Evolutionary conservation across 1,140 invertebrate species (phyloP).

Genomic region (Scaptomyza hsui): DNA sequence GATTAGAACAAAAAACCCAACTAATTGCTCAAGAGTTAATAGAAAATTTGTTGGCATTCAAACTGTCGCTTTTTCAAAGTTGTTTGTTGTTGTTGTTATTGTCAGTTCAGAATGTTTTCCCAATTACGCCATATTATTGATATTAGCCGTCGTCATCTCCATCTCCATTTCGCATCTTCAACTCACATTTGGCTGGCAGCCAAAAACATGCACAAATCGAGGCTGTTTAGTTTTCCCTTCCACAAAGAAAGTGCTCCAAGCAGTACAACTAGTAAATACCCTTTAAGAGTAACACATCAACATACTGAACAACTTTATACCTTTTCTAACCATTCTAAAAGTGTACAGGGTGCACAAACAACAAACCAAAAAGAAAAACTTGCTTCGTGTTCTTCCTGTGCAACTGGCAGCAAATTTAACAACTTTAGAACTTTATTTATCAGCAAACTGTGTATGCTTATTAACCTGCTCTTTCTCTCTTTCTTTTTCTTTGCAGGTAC

Average conservation of each 20-base stretch:
- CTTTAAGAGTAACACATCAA: too few relatives aligned
- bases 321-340: neutral
- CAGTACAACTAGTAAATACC: neutral
- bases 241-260: neutral
- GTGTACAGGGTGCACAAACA: neutral
- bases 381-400: conserved; percentile 38
- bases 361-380: conserved; percentile 21
- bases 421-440: conserved; percentile 62
- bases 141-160: conserved; percentile 45
- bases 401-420: conserved; percentile 32
- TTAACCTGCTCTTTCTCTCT: conserved; percentile 14
- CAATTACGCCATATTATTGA: conserved; percentile 69
- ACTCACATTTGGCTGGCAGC: conserved; percentile 59
- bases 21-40: conserved; percentile 40
- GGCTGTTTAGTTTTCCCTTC: neutral
- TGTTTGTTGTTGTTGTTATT: neutral
- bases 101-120: conserved; percentile 49
- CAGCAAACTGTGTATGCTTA: conserved; percentile 32
- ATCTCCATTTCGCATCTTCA: conserved; percentile 8
- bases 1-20: conserved; percentile 35
- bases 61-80: neutral
- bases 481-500: conserved; percentile 32
- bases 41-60: conserved; percentile 1
- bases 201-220: conserved; percentile 51
- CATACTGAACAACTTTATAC: too few relatives aligned